Percentiles rank a stretch among this genome's conserved stretches.
These are phyloP conservation scores for Augochlora pura DNA, from an alignment of 1,140 invertebrate genomes.

Conservation along the genomic window DNA sequence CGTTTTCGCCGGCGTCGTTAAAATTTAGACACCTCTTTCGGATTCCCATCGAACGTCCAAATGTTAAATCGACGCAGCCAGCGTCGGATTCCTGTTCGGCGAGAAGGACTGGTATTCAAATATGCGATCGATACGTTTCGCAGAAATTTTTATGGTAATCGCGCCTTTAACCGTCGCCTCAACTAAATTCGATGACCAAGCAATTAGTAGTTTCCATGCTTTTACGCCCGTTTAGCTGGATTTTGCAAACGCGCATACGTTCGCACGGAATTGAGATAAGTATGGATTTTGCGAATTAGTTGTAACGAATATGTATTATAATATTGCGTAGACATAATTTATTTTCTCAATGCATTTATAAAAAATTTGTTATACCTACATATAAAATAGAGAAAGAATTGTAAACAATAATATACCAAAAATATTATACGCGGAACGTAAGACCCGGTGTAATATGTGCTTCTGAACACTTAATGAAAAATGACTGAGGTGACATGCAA, in stretches of 20 bases:
- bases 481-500: no score
- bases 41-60: neutral
- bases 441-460: no score
- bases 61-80: neutral
- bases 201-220: neutral
- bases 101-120: neutral
- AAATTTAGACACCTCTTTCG: neutral
- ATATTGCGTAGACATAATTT: no score
- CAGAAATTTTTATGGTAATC: neutral
- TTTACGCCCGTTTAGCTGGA: neutral
- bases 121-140: neutral
- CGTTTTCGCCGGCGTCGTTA: neutral
- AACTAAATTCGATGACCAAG: neutral
- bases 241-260: neutral
- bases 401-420: no score
- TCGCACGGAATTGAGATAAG: no score
- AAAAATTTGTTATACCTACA: no score
- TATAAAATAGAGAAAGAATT: no score
- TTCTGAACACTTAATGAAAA: no score
- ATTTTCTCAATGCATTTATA: no score
- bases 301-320: no score
- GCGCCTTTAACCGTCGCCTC: neutral
- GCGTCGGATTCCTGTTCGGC: neutral
- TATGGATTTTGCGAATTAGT: no score
- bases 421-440: no score